phyloP scores from a whole-genome alignment of 2,797 vertebrate genomes.

The Tamandua tetradactyla region DNA sequence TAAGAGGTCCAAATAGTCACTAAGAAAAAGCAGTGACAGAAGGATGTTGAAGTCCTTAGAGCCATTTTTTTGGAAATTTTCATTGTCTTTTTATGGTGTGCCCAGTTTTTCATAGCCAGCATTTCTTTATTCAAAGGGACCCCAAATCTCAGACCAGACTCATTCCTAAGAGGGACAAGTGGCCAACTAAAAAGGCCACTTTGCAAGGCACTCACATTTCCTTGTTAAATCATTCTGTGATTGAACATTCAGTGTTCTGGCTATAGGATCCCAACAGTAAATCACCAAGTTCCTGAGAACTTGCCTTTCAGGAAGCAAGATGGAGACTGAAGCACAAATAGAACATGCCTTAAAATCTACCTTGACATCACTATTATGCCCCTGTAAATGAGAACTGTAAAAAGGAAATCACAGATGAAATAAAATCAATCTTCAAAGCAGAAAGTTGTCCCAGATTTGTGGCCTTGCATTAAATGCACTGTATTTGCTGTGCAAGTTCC shows the following conservation, averaged over 20 bases:
- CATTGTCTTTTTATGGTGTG: not conserved
- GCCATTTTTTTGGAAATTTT: not conserved
- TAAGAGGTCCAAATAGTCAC: not conserved
- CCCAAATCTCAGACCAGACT: not conserved
- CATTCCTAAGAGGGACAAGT: not conserved
- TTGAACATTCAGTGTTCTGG: not conserved
- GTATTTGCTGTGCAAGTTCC: constrained; percentile 27
- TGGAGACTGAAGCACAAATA: not conserved
- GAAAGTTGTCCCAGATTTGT: constrained; percentile 46
- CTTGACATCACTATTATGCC: not conserved
- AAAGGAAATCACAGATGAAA: constrained; percentile 39
- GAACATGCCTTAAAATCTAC: not conserved
- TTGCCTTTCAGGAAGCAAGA: not conserved
- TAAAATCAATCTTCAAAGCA: constrained; percentile 57
- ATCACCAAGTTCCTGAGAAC: not conserved
- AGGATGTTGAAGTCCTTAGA: not conserved
- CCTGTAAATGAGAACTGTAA: not conserved
- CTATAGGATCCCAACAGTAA: not conserved
- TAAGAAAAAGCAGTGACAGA: not conserved
- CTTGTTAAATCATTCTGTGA: not conserved
- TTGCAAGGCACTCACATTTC: fast-evolving
- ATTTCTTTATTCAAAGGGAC: not conserved
- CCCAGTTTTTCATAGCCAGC: not conserved
- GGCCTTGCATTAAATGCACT: constrained; percentile 57
- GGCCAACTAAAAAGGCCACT: not conserved